Percentiles rank a stretch among this genome's conserved stretches.
phyloP scores from a whole-genome alignment of 2,888 invertebrate genomes.

The Cyclophora punctaria region DNA sequence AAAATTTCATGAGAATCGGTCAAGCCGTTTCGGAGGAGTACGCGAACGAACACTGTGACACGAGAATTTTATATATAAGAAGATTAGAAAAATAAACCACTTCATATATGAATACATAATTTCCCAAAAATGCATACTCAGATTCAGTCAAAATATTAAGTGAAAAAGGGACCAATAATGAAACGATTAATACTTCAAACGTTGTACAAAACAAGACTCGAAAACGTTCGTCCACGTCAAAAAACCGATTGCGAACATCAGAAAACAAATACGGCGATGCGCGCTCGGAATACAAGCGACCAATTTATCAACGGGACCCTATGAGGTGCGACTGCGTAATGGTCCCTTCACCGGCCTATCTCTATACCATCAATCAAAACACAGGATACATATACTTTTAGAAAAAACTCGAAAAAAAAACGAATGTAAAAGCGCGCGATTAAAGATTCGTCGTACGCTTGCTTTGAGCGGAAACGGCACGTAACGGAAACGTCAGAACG shows the following conservation, averaged over 20 bases:
- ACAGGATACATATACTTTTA: constrained; percentile 63
- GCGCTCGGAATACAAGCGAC: constrained; percentile 48
- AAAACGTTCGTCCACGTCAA: constrained; percentile 25
- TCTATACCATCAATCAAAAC: constrained; percentile 62
- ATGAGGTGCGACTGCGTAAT: constrained; percentile 36
- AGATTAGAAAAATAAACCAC: no score
- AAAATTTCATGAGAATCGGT: no score
- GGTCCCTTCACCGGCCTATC: constrained; percentile 49
- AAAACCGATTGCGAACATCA: constrained; percentile 44
- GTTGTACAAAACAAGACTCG: constrained; percentile 15
- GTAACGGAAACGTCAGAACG: constrained; percentile 72
- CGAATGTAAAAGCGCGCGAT: constrained; percentile 54
- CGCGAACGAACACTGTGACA: no score
- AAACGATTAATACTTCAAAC: constrained; percentile 25
- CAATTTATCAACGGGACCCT: constrained; percentile 46
- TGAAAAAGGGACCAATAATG: constrained; percentile 14
- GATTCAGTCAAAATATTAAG: background rate
- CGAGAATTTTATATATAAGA: no score
- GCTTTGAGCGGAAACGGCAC: constrained; percentile 62
- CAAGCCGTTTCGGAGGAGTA: no score
- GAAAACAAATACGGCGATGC: constrained; percentile 37
- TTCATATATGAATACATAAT: no score
- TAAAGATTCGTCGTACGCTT: constrained; percentile 64
- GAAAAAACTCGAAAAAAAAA: constrained; percentile 31
- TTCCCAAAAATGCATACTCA: no score